Evolutionary conservation across 1,140 invertebrate genomes (phyloP), one percentile per base, ranked within the genome.

Genomic region (Aphaenogaster ashmeadi): DNA sequence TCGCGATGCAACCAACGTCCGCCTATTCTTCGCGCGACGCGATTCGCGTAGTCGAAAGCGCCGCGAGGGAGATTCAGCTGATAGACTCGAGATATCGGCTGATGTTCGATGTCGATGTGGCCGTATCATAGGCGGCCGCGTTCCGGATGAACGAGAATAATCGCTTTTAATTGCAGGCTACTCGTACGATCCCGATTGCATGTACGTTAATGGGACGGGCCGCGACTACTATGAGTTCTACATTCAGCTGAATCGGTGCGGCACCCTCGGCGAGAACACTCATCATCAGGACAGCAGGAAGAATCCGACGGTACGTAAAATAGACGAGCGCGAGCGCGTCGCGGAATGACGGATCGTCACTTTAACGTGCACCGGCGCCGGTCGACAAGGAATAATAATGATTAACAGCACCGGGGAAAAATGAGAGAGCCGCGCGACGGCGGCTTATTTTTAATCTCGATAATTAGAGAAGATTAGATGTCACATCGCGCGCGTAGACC

Each of bases 181-280:
- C 95, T 98, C 98, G 0, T 98, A 99, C 92, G 98, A 99, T 94
- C 97, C 98, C 0, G 98, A 98, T 93, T 99, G 98, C 93, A 98
- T 99, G 96, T 99, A 99, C 95, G 98, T 99, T 83, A 99, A 99
- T 95, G 98, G 98, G 0, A 98, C 98, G 0, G 98, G 98, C 11
- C 94, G 98, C 56, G 98, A 98, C 93, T 98, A 98, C 93, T 99
- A 99, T 95, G 98, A 99, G 95, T 99, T 99, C 95, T 98, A 98
- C 93, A 99, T 99, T 88, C 98, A 98, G 93, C 96, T 99, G 8
- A 99, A 99, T 95, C 96, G 98, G 87, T 99, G 98, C 93, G 98
- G 98, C 85, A 99, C 98, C 8, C 95, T 99, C 15, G 98, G 98
- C 66, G 98, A 98, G 94, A 98, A 98, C 93, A 98, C 97, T 50